Evolutionary conservation across 2,113 vertebrate species (phyloP).

Genomic region (Leptobrachium leishanense): DNA sequence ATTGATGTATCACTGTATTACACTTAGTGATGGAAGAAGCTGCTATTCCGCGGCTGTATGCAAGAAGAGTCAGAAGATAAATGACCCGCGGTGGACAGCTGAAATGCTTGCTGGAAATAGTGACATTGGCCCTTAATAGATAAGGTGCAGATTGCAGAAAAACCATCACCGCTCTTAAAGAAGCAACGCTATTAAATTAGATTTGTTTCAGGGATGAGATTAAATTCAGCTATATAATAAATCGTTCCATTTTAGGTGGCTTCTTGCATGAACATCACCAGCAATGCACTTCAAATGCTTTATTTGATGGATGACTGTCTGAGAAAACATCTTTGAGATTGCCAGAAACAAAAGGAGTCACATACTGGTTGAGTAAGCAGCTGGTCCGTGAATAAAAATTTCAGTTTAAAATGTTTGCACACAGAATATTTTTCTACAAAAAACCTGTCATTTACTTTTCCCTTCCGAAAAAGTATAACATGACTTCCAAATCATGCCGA

Average conservation of each 20-base stretch:
- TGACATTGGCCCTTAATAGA: conserved; percentile 26
- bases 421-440: background rate
- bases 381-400: background rate
- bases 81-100: conserved; percentile 39
- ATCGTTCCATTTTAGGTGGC: background rate
- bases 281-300: background rate
- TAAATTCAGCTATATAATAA: background rate
- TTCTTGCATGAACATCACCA: background rate
- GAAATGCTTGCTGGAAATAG: conserved; percentile 32
- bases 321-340: background rate
- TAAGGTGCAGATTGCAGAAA: conserved; percentile 20
- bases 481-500: too few species aligned
- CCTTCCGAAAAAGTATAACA: background rate
- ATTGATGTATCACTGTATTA: conserved; percentile 58
- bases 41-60: conserved; percentile 50
- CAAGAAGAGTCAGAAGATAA: conserved; percentile 50
- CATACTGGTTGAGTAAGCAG: background rate
- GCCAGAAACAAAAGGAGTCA: background rate
- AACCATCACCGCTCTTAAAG: background rate
- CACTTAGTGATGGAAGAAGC: conserved; percentile 52
- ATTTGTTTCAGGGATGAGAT: background rate
- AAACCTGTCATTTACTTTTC: background rate
- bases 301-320: conserved; percentile 7
- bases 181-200: background rate
- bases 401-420: background rate